A percentile compares a stretch with the other conserved stretches of the same genome.
These are phyloP conservation scores for Mythimna impura DNA, from an alignment of 2,888 invertebrate species.

Conservation along the genomic window DNA sequence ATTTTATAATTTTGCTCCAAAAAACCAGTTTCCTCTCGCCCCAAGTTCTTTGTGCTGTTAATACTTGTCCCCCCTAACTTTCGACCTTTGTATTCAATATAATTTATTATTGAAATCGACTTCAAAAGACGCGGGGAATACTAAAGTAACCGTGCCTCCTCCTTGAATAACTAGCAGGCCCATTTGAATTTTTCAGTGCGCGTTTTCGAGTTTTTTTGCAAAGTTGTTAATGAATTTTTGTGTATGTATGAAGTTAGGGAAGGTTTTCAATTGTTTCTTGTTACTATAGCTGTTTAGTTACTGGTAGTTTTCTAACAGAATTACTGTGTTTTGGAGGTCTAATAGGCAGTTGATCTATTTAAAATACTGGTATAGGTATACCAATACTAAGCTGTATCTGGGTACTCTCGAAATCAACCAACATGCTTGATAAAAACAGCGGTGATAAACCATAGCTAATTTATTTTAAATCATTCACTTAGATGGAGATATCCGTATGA, in stretches of 20 bases:
- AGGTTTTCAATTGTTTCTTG: constrained; percentile 11
- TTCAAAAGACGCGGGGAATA: constrained; percentile 43
- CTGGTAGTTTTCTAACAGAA: neutral
- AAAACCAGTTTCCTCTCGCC: neutral
- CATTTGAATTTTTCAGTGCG: constrained; percentile 43
- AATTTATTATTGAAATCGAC: constrained; percentile 59
- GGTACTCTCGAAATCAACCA: too few relatives aligned
- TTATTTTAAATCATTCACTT: too few relatives aligned
- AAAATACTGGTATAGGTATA: too few relatives aligned
- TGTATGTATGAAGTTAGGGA: constrained; percentile 24
- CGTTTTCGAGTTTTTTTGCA: constrained; percentile 20
- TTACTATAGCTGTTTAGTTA: neutral
- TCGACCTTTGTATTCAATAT: constrained; percentile 31
- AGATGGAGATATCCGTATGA: too few relatives aligned
- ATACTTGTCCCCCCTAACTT: constrained; percentile 31
- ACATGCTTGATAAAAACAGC: too few relatives aligned
- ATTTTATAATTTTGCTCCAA: neutral
- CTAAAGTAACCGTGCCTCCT: constrained; percentile 24
- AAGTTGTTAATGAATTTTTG: constrained; percentile 24
- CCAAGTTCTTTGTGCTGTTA: constrained; percentile 2
- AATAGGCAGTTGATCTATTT: too few relatives aligned
- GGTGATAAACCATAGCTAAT: too few relatives aligned
- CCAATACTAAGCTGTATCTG: too few relatives aligned
- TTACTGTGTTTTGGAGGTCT: neutral
- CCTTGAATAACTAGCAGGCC: constrained; percentile 15